phyloP scores from a whole-genome alignment of 2,113 vertebrate species.

The Hippopotamus amphibius region DNA sequence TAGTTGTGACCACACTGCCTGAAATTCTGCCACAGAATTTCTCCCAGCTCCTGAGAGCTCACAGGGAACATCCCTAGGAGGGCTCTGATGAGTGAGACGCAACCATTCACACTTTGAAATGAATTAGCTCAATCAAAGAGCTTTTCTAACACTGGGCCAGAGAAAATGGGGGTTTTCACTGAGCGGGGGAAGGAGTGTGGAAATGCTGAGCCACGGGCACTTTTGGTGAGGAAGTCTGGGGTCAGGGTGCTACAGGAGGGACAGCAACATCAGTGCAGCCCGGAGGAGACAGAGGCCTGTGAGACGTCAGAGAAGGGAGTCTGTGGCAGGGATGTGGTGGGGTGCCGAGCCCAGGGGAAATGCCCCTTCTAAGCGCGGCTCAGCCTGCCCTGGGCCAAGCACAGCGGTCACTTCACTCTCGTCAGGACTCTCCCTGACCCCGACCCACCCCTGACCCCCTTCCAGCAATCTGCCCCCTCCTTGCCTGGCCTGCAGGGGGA shows the following conservation, averaged over 20 bases:
- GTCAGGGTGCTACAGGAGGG: neutral
- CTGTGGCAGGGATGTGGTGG: neutral
- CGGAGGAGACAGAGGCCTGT: neutral
- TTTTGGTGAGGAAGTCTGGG: slow-evolving; percentile 29
- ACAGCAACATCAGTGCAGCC: neutral
- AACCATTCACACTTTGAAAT: slow-evolving; percentile 25
- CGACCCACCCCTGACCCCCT: neutral
- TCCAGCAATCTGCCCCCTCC: neutral
- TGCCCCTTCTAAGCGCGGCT: slow-evolving; percentile 37
- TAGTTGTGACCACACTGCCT: neutral
- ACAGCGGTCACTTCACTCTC: slow-evolving; percentile 45
- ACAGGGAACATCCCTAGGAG: neutral
- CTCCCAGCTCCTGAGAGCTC: neutral
- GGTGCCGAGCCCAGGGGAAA: slow-evolving; percentile 46
- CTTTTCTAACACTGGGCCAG: slow-evolving; percentile 8
- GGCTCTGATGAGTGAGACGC: neutral
- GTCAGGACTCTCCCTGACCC: neutral
- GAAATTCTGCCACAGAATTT: neutral
- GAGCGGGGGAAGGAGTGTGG: slow-evolving; percentile 23
- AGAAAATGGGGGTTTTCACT: neutral
- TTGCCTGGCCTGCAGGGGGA: neutral
- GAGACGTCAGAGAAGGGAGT: neutral
- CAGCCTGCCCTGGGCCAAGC: neutral
- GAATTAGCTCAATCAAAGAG: neutral
- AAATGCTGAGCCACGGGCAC: slow-evolving; percentile 10